Conservation (phyloP, 2,113 vertebrate genomes). For the Lepidiolamprologus cunningtoni region DNA sequence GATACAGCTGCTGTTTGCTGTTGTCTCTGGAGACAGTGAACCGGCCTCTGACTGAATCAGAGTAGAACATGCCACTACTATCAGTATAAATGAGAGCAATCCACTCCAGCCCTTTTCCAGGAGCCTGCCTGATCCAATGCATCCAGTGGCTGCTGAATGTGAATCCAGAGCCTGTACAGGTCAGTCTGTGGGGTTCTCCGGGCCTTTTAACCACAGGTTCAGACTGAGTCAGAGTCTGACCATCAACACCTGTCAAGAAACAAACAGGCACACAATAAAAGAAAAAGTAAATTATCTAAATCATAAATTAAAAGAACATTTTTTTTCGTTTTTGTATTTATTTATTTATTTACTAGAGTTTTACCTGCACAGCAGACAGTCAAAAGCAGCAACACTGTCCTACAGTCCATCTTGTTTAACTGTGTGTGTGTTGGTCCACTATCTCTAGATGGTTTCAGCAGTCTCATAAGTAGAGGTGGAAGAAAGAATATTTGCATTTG, state of each 20-base stretch:
- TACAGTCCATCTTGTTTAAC: neutral
- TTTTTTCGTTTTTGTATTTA: too few relatives aligned
- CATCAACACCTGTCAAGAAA: too few relatives aligned
- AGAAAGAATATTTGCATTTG: neutral
- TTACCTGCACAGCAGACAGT: too few relatives aligned
- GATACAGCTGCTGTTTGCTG: neutral
- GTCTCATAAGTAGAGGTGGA: neutral
- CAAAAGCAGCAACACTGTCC: neutral
- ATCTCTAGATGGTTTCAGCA: neutral
- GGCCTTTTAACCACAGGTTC: too few relatives aligned
- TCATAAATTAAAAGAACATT: too few relatives aligned
- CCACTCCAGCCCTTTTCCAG: neutral
- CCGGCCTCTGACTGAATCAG: fast-evolving
- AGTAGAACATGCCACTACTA: neutral
- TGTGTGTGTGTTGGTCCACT: neutral
- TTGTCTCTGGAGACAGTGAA: fast-evolving
- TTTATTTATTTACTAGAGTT: too few relatives aligned
- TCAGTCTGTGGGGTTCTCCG: too few relatives aligned
- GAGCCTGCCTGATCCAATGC: fast-evolving
- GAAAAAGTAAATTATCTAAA: too few relatives aligned
- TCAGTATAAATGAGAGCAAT: fast-evolving
- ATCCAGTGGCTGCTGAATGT: neutral
- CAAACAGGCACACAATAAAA: too few relatives aligned
- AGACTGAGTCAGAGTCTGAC: too few relatives aligned
- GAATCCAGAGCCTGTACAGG: neutral